Conservation (phyloP, 2,113 vertebrate species). For the Pimephales promelas region DNA sequence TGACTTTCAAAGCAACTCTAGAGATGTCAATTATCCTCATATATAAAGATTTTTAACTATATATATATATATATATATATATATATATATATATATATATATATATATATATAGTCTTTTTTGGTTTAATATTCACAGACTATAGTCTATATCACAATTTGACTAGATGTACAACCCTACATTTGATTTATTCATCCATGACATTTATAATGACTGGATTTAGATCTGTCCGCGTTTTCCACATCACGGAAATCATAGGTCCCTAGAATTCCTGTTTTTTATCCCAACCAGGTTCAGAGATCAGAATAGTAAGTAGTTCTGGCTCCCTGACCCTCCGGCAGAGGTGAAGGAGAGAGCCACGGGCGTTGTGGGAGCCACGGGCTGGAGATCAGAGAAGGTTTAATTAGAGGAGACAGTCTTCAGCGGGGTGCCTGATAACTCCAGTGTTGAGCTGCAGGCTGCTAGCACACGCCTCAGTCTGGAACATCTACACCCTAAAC, state of each 20-base stretch:
- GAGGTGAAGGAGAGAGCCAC: slow-evolving; percentile 29
- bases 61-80: too few species aligned
- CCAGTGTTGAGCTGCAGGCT: slow-evolving; percentile 41
- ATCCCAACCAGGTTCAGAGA: slow-evolving; percentile 1
- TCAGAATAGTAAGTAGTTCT: slow-evolving; percentile 19
- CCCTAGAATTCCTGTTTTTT: background rate
- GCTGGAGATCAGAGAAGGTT: slow-evolving; percentile 52
- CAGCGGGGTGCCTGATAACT: slow-evolving; percentile 52
- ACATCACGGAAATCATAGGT: background rate
- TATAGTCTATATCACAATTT: too few species aligned
- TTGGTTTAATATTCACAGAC: background rate
- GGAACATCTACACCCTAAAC: background rate
- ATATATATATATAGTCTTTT: too few species aligned
- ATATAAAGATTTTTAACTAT: too few species aligned
- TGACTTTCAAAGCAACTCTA: too few species aligned
- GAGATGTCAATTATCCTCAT: too few species aligned
- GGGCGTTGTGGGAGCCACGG: background rate
- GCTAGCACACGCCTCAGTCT: slow-evolving; percentile 33
- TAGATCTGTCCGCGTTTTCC: background rate
- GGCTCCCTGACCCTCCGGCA: background rate
- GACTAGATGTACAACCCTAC: background rate
- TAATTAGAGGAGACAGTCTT: slow-evolving; percentile 58
- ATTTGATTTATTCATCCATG: background rate
- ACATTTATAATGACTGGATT: background rate
- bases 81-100: too few species aligned